These are phyloP conservation scores for Colletes latitarsis DNA, from an alignment of 1,140 invertebrate genomes.

Conservation along the genomic window DNA sequence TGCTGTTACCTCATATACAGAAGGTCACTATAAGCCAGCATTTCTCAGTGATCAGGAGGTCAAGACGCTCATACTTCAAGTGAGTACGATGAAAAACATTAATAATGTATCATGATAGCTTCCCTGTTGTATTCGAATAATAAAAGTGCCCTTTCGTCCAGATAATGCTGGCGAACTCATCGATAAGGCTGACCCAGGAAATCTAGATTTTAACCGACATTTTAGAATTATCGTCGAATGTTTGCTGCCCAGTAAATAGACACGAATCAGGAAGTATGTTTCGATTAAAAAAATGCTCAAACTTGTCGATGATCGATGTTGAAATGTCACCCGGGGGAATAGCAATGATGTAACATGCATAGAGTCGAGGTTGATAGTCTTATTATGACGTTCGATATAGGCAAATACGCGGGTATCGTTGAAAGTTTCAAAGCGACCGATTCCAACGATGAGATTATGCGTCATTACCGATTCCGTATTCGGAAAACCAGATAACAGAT, in stretches of 20 bases:
- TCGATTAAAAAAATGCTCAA: not conserved
- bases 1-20: conserved; percentile 89
- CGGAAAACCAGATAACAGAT: conserved; percentile 41
- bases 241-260: not conserved
- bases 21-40: conserved; percentile 91
- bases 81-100: conserved; percentile 71
- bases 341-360: not conserved
- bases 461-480: conserved; percentile 41
- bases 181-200: too few species aligned
- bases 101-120: not conserved
- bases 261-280: not conserved
- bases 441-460: conserved; percentile 34
- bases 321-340: not conserved
- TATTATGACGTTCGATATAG: conserved; percentile 22
- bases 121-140: too few species aligned
- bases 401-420: not conserved
- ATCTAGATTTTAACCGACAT: too few species aligned
- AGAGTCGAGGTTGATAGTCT: conserved; percentile 3
- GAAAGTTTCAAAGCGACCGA: conserved; percentile 29
- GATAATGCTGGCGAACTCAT: not conserved
- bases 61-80: conserved; percentile 90
- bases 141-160: too few species aligned
- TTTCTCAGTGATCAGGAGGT: conserved; percentile 95
- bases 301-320: not conserved
- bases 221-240: not conserved